A percentile compares a stretch with the other conserved stretches of the same genome.
Conservation (phyloP, 2,113 vertebrate genomes). For the Zapus hudsonius region DNA sequence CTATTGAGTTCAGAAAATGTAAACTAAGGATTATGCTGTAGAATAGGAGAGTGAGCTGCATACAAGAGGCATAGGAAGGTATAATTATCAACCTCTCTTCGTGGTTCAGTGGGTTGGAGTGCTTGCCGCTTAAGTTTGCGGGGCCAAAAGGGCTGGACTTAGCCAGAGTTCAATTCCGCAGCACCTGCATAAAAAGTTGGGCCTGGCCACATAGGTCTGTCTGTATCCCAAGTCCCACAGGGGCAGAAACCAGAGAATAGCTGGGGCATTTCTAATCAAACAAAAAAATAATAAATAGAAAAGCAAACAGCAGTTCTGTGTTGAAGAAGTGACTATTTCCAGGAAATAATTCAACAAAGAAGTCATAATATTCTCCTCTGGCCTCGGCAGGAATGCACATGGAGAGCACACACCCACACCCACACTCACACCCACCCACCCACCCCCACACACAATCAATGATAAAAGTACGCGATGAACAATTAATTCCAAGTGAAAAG, state of each 20-base stretch:
- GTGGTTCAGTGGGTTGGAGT: background rate
- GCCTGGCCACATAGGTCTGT: too few relatives aligned
- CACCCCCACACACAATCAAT: background rate
- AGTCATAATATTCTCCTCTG: background rate
- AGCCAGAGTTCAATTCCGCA: too few relatives aligned
- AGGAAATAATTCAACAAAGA: background rate
- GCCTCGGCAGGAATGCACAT: background rate
- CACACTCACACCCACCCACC: too few relatives aligned
- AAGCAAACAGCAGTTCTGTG: too few relatives aligned
- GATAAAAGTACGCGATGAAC: background rate
- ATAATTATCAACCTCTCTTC: background rate
- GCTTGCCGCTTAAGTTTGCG: too few relatives aligned
- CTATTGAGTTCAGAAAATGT: background rate
- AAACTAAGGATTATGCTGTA: background rate
- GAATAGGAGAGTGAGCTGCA: background rate
- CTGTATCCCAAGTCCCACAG: too few relatives aligned
- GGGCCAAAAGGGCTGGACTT: too few relatives aligned
- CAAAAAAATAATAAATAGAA: too few relatives aligned
- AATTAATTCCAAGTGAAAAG: constrained; percentile 18
- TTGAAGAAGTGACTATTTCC: too few relatives aligned
- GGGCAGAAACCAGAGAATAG: too few relatives aligned
- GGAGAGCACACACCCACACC: background rate
- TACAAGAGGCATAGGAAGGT: background rate
- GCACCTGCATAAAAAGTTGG: too few relatives aligned
- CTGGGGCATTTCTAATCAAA: too few relatives aligned